Conservation (phyloP, 2,797 vertebrate species). For the Pangasius mekongensis region DNA sequence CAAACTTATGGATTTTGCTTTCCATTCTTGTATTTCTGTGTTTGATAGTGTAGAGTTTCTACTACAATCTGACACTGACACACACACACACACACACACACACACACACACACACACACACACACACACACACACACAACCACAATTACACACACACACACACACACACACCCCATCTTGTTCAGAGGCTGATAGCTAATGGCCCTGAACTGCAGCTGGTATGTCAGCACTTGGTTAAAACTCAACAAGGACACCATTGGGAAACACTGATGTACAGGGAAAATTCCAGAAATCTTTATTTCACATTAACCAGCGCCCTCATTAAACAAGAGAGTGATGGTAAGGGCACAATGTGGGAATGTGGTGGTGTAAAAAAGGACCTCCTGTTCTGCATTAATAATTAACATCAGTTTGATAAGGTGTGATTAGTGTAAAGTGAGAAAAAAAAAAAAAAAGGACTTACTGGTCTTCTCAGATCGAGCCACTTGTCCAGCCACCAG, state of each 20-base stretch:
- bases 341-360: conserved; percentile 19
- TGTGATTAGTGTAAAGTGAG: conserved; percentile 33
- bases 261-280: conserved; percentile 4
- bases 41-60: neutral
- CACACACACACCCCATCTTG: neutral
- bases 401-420: conserved; percentile 57
- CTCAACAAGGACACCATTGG: conserved; percentile 23
- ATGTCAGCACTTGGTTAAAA: conserved; percentile 31
- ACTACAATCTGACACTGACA: neutral
- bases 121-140: neutral
- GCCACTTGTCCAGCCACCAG: conserved; percentile 91
- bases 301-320: conserved; percentile 31
- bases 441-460: conserved; percentile 52
- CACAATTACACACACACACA: no score
- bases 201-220: neutral
- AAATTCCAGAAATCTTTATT: neutral
- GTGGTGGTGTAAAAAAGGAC: neutral
- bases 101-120: neutral
- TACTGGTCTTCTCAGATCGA: conserved; percentile 86
- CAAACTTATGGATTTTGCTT: neutral
- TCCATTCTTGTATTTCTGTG: neutral
- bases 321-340: conserved; percentile 1
- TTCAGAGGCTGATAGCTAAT: neutral
- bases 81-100: neutral
- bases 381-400: conserved; percentile 67